These are phyloP conservation scores for Microcebus murinus DNA, from an alignment of 2,113 vertebrate species.

Conservation along the genomic window DNA sequence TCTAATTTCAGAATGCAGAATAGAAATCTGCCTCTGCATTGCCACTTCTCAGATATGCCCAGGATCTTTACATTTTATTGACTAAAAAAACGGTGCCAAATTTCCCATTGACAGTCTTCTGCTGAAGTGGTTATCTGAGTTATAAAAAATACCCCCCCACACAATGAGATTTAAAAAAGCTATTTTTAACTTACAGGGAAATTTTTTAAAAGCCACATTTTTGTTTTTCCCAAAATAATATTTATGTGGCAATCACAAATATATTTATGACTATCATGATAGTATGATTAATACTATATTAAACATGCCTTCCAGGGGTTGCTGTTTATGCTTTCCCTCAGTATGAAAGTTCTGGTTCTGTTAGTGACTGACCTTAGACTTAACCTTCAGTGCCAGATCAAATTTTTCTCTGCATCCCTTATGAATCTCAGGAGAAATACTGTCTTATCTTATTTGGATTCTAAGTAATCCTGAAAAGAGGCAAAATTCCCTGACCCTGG, in stretches of 20 bases:
- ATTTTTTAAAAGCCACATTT: neutral
- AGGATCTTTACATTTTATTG: constrained; percentile 21
- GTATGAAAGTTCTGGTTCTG: neutral
- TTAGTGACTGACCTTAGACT: neutral
- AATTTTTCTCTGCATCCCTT: neutral
- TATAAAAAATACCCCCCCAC: neutral
- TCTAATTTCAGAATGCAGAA: constrained; percentile 17
- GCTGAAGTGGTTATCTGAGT: neutral
- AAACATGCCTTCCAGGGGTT: neutral
- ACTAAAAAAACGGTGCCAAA: neutral
- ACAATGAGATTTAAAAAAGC: neutral
- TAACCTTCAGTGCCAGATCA: neutral
- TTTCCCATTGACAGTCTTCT: neutral
- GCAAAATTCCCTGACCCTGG: neutral
- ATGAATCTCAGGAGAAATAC: neutral
- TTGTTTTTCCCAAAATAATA: constrained; percentile 22
- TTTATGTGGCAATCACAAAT: neutral
- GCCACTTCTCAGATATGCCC: neutral
- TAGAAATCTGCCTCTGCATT: neutral
- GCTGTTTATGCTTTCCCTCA: neutral
- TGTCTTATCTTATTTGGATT: neutral
- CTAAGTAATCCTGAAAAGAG: neutral
- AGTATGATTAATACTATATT: neutral
- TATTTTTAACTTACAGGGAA: constrained; percentile 17
- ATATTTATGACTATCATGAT: neutral